Evolutionary conservation across 2,113 vertebrate species (phyloP).

Genomic region (Verasper variegatus): DNA sequence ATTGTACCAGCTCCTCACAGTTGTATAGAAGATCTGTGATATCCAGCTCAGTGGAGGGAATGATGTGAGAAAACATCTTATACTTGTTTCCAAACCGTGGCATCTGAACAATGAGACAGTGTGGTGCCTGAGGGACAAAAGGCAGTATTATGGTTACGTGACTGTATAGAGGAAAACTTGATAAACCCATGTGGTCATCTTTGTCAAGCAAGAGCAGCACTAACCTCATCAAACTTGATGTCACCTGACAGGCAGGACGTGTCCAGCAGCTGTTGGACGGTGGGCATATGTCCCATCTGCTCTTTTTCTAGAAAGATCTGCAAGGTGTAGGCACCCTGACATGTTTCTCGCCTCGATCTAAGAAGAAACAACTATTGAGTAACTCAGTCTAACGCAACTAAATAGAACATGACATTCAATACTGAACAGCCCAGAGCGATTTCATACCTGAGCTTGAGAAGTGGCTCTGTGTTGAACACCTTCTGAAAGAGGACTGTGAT

Average conservation of each 20-base stretch:
- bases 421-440: neutral
- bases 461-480: constrained; percentile 79
- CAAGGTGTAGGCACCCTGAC: constrained; percentile 82
- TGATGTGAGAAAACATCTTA: constrained; percentile 86
- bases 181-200: neutral
- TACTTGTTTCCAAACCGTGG: constrained; percentile 87
- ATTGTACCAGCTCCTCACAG: constrained; percentile 67
- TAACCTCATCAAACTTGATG: constrained; percentile 84
- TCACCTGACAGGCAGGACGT: constrained; percentile 81
- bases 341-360: constrained; percentile 75
- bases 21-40: constrained; percentile 82
- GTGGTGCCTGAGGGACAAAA: constrained; percentile 73
- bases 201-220: neutral
- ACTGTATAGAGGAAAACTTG: neutral
- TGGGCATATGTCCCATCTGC: constrained; percentile 76
- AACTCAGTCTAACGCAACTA: neutral
- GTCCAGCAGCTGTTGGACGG: constrained; percentile 84
- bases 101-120: constrained; percentile 86
- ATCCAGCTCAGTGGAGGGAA: constrained; percentile 85
- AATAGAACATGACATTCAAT: neutral
- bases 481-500: constrained; percentile 82
- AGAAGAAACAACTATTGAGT: neutral
- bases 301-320: constrained; percentile 86
- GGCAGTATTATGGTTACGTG: neutral
- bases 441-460: constrained; percentile 83